Base-by-base conservation (phyloP, 2,888 invertebrate species). In the Criorhina ranunculi region DNA sequence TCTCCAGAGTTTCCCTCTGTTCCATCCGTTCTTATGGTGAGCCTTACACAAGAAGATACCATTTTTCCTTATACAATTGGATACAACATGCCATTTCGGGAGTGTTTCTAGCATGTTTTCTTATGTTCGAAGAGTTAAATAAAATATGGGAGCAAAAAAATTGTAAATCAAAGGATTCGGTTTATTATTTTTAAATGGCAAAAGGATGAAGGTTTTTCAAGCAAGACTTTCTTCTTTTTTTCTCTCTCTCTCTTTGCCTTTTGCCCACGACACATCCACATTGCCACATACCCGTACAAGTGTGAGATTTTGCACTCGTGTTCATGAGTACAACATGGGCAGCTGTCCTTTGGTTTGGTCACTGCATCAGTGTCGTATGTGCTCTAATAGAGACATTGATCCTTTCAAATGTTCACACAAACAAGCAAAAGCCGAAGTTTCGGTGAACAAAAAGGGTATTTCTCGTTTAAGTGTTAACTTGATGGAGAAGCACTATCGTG, bases 121-220 rank as follows among this genome's bases (percentile, higher is more conserved):
- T 44, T 49, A 15, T 79, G 79, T 83, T 73, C 57, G 57, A 79
- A 79, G 35, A 37, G 79, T 73, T 62, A 79, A 83, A 83, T 83
- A 69, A 79, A 83, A 73, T 78, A 78, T 73, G 46, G 35, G 35
- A 70, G 40, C 3, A 67, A 55, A 73, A 72, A 75, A 73, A 70
- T 49, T 60, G 37, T 62, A 83, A 69, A 83, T 79, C 79, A 83
- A 79, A 73, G 57, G 83, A 79, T 73, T 69, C 49, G 66, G 72
- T 79, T 78, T 79, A 83, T 73, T 79, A 83, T 79, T 79, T 83
- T 73, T 37, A 73, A 83, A 78, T 49, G 62, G 35, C 33, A 53
- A 31, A 73, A 46, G 59, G 51, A 72, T 19, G 49, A 53, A 37
- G 55, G 46, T 44, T 40, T 64, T 42, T 24, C 31, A 35, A 46